Base-by-base conservation (phyloP, 2,888 invertebrate genomes). In the Autographa pulchrina region DNA sequence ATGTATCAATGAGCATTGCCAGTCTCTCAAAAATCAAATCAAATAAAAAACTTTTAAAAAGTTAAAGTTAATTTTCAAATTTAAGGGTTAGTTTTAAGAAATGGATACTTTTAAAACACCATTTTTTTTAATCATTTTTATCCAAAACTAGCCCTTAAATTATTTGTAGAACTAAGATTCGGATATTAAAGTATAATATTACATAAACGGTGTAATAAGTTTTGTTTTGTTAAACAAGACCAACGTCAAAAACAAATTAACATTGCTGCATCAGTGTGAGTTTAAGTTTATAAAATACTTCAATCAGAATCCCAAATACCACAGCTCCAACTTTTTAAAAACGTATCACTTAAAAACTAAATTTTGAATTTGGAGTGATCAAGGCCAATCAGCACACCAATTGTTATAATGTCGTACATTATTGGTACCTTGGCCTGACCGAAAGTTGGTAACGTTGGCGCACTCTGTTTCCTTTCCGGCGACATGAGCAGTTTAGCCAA, bases 401-500 rank as follows among this genome's bases (percentile, higher is more conserved):
- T 95, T 88, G 84, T 87, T 88, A 86, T 89, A 88, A 87, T 88
- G 86, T 89, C 90, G 91, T 83, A 84, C 91, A 91, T 87, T 88
- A 84, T 88, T 90, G 93, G 93, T 95, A 96, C 96, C 96, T 96
- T 96, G 95, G 95, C 96, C 95, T 95, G 95, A 95, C 94, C 95
- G 94, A 92, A 95, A 91, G 91, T 87, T 89, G 94, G 93, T 92
- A 95, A 92, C 89, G 94, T 86, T 83, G 93, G 88, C 85, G 93
- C 89, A 88, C 90, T 91, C 92, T 93, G 94, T 90, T 91, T 93
- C 90, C 94, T 89, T 90, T 96, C 96, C 86, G 96, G 96, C 73
- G 98, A 98, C 80, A 98, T 98, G 86, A 98, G 96, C 83, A 98
- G 96, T 92, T 98, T 96, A 81, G 98, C 98, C 92, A 98, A 96